Evolutionary conservation across 2,113 vertebrate genomes (phyloP).

Genomic region (Addax nasomaculatus): DNA sequence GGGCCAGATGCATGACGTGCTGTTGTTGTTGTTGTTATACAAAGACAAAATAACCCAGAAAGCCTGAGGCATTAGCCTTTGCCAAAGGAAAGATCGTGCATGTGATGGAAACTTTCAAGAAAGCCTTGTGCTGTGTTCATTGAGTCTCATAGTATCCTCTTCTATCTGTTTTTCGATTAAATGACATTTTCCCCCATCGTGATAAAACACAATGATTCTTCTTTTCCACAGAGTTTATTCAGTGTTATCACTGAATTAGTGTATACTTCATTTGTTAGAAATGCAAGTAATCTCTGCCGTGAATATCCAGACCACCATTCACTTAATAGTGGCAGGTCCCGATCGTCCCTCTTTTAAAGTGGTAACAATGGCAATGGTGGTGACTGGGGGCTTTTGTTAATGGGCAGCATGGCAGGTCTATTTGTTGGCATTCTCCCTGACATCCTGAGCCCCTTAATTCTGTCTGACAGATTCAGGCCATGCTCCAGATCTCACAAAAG

Average conservation of each 20-base stretch:
- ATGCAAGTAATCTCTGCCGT: slow-evolving; percentile 13
- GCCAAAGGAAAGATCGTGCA: not conserved
- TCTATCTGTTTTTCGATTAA: slow-evolving; percentile 65
- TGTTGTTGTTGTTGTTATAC: not conserved
- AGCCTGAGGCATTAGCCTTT: slow-evolving; percentile 26
- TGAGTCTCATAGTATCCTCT: not conserved
- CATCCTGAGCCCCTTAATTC: slow-evolving; percentile 80
- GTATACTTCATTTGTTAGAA: slow-evolving; percentile 28
- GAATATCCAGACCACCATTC: slow-evolving; percentile 24
- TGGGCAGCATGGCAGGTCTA: slow-evolving; percentile 70
- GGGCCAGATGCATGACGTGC: slow-evolving; percentile 40
- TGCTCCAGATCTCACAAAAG: slow-evolving; percentile 86
- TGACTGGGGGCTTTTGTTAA: slow-evolving; percentile 73
- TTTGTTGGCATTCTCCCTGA: slow-evolving; percentile 77
- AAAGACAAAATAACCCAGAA: slow-evolving; percentile 58
- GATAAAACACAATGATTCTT: slow-evolving; percentile 48
- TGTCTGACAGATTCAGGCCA: slow-evolving; percentile 90
- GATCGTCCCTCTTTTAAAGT: slow-evolving; percentile 32
- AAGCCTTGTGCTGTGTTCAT: not conserved
- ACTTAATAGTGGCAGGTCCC: slow-evolving; percentile 33
- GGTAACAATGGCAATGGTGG: slow-evolving; percentile 30
- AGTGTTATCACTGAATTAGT: slow-evolving; percentile 58
- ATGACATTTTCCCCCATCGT: slow-evolving; percentile 67
- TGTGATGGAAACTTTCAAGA: not conserved
- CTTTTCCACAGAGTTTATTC: slow-evolving; percentile 58